Evolutionary conservation across 1,140 invertebrate species (phyloP).

Genomic region (Cheumatopsyche charites): DNA sequence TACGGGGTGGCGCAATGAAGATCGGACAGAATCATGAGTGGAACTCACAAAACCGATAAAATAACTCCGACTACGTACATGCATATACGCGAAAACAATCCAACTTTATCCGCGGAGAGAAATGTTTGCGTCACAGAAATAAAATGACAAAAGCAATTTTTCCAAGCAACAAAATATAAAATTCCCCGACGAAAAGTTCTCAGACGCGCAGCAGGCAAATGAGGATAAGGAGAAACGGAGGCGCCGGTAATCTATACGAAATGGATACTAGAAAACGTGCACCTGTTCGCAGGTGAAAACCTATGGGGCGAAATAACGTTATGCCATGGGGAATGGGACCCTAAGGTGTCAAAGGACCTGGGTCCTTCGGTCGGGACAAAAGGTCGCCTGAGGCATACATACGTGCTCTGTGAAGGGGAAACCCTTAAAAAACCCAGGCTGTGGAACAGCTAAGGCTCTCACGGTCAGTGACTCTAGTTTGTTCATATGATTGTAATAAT

Average conservation of each 20-base stretch:
- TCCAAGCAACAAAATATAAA: neutral
- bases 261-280: slow-evolving; percentile 13
- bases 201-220: neutral
- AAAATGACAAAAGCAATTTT: neutral
- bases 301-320: neutral
- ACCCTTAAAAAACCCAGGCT: neutral
- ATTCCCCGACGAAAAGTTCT: neutral
- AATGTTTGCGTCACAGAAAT: neutral
- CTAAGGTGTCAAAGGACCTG: slow-evolving; percentile 13
- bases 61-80: no score
- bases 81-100: no score
- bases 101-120: neutral
- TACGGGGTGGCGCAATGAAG: no score
- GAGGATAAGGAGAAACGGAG: neutral
- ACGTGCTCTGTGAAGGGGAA: neutral
- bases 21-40: no score
- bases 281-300: slow-evolving; percentile 22
- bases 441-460: no score
- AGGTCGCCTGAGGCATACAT: neutral
- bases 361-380: slow-evolving; percentile 11
- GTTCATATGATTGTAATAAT: no score
- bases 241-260: slow-evolving; percentile 27
- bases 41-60: no score
- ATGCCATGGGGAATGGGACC: neutral
- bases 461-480: no score